Base-by-base conservation (phyloP, 2,113 vertebrate species). In the Gobius niger region DNA sequence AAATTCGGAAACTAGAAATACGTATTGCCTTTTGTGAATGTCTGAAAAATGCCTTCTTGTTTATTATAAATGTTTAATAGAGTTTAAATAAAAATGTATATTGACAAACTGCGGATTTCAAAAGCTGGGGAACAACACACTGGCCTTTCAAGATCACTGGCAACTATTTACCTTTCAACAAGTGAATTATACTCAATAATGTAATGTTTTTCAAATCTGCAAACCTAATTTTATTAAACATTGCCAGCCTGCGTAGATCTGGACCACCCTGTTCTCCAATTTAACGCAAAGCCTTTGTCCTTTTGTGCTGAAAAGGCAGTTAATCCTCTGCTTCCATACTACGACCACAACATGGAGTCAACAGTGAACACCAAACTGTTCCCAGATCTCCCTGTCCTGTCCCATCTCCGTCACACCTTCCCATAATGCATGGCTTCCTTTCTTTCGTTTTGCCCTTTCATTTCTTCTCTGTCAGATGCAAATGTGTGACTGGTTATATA, bases 261-360 rank as follows among this genome's bases (percentile, higher is more conserved):
- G 44, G 72, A 65, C 72, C 80, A 77, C 80, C 72, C 64, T 47
- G 69, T 71, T 66, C 49, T 47, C 52, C 9, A 68, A 16, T 67
- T 52, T 11, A 46, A 47, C 10, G 12, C 63, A 49, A 49, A 34
- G 9, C 68, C 19, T 54, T 50, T 51, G 57, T 47, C 59, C 52
- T 12, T 53, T 47, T 59, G 62, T 47, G 47, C 24, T 41, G 63
- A 68, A 71, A 61, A 63, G 15, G 14, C 72, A 67, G 50, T 75
- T 70, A 79, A 79, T 73, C 60, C 47, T 56, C 24, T 52, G 40
- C 76, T 74, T 68, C 63, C 64, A 54, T 62, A 61, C 72, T 61
- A 64, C 74, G 68, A 64, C 68, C 69, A 59, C 15, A 71, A 73
- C 61, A 62, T 54, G 34, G 70, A 65, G 64, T 66, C 71, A 80